Base-by-base conservation (phyloP, 2,888 invertebrate genomes). In the Molanna angustata region DNA sequence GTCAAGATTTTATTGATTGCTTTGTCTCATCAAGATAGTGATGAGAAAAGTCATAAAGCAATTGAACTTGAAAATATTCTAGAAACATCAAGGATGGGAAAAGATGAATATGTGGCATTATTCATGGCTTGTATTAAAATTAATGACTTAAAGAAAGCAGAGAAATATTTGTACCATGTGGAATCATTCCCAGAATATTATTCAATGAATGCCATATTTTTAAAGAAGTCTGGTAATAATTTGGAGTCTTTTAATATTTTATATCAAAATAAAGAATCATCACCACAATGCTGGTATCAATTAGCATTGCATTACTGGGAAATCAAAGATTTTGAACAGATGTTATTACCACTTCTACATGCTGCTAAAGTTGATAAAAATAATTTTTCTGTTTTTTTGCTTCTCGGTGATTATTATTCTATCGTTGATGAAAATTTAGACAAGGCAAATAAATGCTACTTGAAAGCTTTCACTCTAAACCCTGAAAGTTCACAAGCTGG, bases 371-470 rank as follows among this genome's bases (percentile, higher is more conserved):
- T 84, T 9, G 84, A 90, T 66, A 82, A 88, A n/a, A 82, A 85
- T 63, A 83, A 85, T 70, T 82, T 84, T 62, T 76, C 83, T 45
- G 85, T 86, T 60, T 91, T 92, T 67, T 70, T 86, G 22, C 82
- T 85, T 66, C 74, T 94, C 56, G 94, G 93, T 1, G 77, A 83
- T 63, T 86, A 84, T 66, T 94, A 93, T 69, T 19, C 27, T 14
- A 67, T 79, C 43, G 70, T 76, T 32, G 79, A 80, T 52, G 69
- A 74, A 46, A 87, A 93, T 65, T 66, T 81, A n/a, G 76, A 80
- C 44, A 86, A 90, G 63, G 86, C 93, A 0, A 81, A 82, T 60
- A 86, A 88, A 65, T 94, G 93, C 69, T 93, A 86, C 68, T 88
- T 92, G 70, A 92, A 90, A 69, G 86, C 91, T 35, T 80, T 88